These are phyloP conservation scores for Enhydra lutris DNA, from an alignment of 2,113 vertebrate genomes.

Conservation along the genomic window DNA sequence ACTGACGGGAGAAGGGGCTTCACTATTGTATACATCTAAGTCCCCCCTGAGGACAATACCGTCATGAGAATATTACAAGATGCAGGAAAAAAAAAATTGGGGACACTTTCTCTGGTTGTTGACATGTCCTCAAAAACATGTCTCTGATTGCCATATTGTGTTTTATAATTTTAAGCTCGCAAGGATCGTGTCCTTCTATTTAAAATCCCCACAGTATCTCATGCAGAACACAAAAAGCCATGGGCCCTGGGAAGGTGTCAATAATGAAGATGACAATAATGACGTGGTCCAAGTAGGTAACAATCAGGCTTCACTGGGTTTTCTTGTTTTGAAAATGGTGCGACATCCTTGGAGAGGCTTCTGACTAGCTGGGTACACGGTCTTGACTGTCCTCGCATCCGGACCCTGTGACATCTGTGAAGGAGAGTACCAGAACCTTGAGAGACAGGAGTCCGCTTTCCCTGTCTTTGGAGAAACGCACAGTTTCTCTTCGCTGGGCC, in stretches of 20 bases:
- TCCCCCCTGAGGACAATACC: background rate
- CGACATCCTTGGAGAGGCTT: background rate
- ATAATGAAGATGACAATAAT: background rate
- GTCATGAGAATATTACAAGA: background rate
- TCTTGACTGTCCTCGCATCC: background rate
- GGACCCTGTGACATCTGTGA: too few relatives aligned
- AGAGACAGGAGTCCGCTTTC: background rate
- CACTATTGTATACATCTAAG: background rate
- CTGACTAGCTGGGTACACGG: accelerated
- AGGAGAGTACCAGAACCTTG: background rate
- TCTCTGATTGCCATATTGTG: background rate
- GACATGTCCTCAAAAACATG: background rate
- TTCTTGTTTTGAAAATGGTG: background rate
- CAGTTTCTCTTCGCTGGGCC: background rate
- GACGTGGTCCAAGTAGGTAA: background rate
- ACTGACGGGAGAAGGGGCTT: background rate
- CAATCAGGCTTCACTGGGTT: background rate
- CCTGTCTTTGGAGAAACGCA: background rate
- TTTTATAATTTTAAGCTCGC: background rate
- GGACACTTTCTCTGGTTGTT: background rate
- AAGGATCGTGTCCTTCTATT: background rate
- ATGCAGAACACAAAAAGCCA: background rate
- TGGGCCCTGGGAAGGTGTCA: background rate
- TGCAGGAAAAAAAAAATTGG: background rate
- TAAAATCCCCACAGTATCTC: background rate